phyloP scores from a whole-genome alignment of 2,797 vertebrate genomes.

The Picus viridis region DNA sequence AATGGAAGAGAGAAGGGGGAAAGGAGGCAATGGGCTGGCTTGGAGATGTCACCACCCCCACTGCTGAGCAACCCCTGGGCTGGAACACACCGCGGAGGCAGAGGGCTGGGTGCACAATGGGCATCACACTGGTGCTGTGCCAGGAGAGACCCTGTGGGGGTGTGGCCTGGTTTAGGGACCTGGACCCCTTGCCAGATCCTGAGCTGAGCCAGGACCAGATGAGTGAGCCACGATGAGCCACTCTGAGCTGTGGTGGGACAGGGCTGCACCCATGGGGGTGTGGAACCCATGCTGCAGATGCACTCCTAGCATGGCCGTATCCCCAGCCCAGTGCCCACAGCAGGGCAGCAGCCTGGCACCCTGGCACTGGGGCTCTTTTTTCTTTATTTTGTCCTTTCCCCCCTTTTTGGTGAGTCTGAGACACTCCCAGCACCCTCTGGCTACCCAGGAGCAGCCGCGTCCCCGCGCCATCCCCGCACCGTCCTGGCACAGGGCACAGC shows the following conservation, averaged over 20 bases:
- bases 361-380: not conserved
- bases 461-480: not conserved
- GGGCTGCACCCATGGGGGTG: not conserved
- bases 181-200: not conserved
- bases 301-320: not conserved
- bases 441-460: not conserved
- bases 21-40: not conserved
- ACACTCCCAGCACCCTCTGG: not conserved
- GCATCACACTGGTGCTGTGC: not conserved
- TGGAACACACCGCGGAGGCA: not conserved
- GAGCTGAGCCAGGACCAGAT: no score
- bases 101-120: not conserved
- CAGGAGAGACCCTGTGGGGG: not conserved
- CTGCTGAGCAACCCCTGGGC: accelerated
- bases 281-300: not conserved
- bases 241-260: not conserved
- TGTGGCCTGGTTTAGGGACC: no score
- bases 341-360: not conserved
- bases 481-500: not conserved
- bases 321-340: not conserved
- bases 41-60: not conserved
- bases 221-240: not conserved
- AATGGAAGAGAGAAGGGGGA: not conserved
- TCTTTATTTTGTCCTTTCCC: not conserved
- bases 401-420: not conserved